Evolutionary conservation across 1,140 invertebrate species (phyloP), one percentile per base, ranked within the genome.

Genomic region (Lucilia cuprina): DNA sequence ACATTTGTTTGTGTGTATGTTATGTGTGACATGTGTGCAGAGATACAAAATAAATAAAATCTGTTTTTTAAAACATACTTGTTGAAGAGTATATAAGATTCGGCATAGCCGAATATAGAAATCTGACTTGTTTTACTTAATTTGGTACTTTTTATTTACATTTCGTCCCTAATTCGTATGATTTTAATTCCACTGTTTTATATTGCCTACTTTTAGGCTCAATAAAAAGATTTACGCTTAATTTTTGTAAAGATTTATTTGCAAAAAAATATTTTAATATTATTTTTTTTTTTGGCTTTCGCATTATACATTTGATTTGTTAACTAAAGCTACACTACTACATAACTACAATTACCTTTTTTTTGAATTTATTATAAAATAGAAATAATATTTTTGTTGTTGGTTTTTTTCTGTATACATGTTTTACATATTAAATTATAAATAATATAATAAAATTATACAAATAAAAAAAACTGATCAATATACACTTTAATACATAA

Each of bases 131-230:
- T n/a, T n/a, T n/a, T n/a, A n/a, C n/a, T n/a, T n/a, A 30, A 41
- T 41, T 41, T 41, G 5, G 41, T 41, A 2, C 41, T 41, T 41
- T 41, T 41, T 5, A 8, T 2, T 41, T 8, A 10, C 41, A 41
- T 10, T 41, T 41, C 41, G 0, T 41, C 41, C 5, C 41, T 41
- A 10, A 41, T 41, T 41, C 41, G 10, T 2, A 41, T 7, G 2
- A 5, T 41, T 41, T 41, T 5, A 41, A 2, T 41, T 8, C 41
- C 10, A 10, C 1, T 41, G 7, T 3, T 41, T 41, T 41, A 7
- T 41, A 12, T 77, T 77, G 74, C 34, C 74, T 77, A 77, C 74
- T 77, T 77, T 77, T 41, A 41, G 74, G 74, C 74, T 77, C 35
- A 17, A 77, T 30, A 77, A 8, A 77, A 77, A n/a, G 2, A 34